These are phyloP conservation scores for Papilio xuthus DNA, from an alignment of 1,140 invertebrate species.

Conservation along the genomic window DNA sequence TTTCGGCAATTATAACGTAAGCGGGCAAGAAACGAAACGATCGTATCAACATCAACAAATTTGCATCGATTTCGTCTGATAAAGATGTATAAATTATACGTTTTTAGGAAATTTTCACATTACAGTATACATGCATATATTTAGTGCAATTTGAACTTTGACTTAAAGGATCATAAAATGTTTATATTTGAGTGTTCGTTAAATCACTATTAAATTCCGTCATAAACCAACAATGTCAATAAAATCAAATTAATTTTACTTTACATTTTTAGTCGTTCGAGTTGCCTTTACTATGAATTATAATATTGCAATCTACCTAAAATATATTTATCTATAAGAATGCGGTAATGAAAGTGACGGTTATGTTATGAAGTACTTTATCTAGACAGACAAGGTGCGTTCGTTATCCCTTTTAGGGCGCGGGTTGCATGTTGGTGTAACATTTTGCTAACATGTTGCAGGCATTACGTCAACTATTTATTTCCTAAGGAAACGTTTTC, in stretches of 20 bases:
- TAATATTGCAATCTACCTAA: neutral
- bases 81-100: neutral
- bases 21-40: neutral
- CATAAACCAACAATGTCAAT: neutral
- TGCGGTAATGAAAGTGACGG: constrained; percentile 52
- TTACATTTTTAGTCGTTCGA: too few relatives aligned
- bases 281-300: too few relatives aligned
- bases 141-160: constrained; percentile 6
- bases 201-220: too few relatives aligned
- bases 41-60: neutral
- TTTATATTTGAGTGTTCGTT: neutral
- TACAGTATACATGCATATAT: neutral
- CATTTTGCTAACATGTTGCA: constrained; percentile 34
- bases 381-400: constrained; percentile 42
- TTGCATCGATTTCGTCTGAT: neutral
- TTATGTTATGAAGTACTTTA: constrained; percentile 26
- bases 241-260: neutral
- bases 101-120: neutral
- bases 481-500: constrained; percentile 15
- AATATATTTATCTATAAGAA: constrained; percentile 33
- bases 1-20: constrained; percentile 32
- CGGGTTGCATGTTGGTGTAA: constrained; percentile 45
- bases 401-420: constrained; percentile 41
- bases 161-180: neutral
- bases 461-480: neutral